Evolutionary conservation across 2,888 invertebrate species (phyloP).

Genomic region (Kuschelorhynchus macadamiae): DNA sequence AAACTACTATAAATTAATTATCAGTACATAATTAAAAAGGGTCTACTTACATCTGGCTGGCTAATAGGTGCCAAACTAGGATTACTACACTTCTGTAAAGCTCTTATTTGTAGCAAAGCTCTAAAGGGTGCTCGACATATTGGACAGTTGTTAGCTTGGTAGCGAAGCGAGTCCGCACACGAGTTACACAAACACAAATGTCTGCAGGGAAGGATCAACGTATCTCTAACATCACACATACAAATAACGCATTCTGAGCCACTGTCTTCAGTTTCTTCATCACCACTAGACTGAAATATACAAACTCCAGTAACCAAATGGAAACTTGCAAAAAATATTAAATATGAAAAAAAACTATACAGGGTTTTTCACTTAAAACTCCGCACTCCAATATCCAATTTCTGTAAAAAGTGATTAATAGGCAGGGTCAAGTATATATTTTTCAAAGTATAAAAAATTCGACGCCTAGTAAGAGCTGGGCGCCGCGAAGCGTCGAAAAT

Average conservation of each 20-base stretch:
- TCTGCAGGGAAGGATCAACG: slow-evolving; percentile 95
- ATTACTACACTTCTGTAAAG: slow-evolving; percentile 83
- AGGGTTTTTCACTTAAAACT: too few species aligned
- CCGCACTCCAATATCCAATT: too few species aligned
- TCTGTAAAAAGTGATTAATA: too few species aligned
- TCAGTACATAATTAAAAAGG: too few species aligned
- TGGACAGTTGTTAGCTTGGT: slow-evolving; percentile 98
- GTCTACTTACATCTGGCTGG: slow-evolving; percentile 75
- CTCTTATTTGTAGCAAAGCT: slow-evolving; percentile 94
- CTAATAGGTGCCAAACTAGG: slow-evolving; percentile 70
- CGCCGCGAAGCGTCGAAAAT: too few species aligned
- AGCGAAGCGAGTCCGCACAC: slow-evolving; percentile 96
- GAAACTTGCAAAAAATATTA: too few species aligned
- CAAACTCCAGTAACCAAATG: too few species aligned
- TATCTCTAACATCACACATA: slow-evolving; percentile 98
- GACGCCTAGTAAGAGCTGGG: too few species aligned
- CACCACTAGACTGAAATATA: slow-evolving; percentile 70
- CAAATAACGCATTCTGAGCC: slow-evolving; percentile 99
- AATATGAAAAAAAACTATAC: too few species aligned
- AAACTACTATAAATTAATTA: too few species aligned
- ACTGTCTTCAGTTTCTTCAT: slow-evolving; percentile 92
- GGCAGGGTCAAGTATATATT: too few species aligned
- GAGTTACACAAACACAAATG: slow-evolving; percentile 97
- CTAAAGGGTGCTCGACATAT: slow-evolving; percentile 99
- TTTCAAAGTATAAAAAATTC: too few species aligned